Evolutionary conservation across 2,113 vertebrate species (phyloP).

Genomic region (Caretta caretta): DNA sequence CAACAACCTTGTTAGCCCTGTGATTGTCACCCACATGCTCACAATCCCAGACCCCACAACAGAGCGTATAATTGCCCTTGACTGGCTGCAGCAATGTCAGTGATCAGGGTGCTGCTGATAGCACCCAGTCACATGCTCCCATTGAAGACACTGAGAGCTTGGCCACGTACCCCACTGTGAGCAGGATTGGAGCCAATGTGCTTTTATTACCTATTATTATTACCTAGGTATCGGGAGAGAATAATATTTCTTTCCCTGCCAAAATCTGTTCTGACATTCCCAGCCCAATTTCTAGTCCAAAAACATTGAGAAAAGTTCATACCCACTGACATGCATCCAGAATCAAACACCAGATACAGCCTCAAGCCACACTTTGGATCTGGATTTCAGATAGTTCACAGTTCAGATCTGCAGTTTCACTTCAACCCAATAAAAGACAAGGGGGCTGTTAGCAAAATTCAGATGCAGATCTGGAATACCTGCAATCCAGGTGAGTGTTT

Average conservation of each 20-base stretch:
- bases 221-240: neutral
- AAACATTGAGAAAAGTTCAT: neutral
- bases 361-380: neutral
- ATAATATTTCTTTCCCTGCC: neutral
- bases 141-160: neutral
- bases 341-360: neutral
- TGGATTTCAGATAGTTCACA: neutral
- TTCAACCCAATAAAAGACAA: neutral
- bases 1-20: too few relatives aligned
- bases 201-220: neutral
- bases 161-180: neutral
- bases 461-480: neutral
- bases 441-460: neutral
- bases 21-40: too few relatives aligned
- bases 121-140: too few relatives aligned
- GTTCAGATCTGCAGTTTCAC: neutral
- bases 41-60: too few relatives aligned
- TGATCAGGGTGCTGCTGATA: too few relatives aligned
- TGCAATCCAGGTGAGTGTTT: neutral
- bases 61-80: too few relatives aligned
- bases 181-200: neutral
- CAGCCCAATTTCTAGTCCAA: neutral
- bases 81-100: too few relatives aligned
- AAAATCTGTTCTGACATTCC: neutral
- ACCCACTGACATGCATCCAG: neutral